A percentile compares a stretch with the other conserved stretches of the same genome.
Conservation (phyloP, 2,888 invertebrate genomes). For the Erannis defoliaria region DNA sequence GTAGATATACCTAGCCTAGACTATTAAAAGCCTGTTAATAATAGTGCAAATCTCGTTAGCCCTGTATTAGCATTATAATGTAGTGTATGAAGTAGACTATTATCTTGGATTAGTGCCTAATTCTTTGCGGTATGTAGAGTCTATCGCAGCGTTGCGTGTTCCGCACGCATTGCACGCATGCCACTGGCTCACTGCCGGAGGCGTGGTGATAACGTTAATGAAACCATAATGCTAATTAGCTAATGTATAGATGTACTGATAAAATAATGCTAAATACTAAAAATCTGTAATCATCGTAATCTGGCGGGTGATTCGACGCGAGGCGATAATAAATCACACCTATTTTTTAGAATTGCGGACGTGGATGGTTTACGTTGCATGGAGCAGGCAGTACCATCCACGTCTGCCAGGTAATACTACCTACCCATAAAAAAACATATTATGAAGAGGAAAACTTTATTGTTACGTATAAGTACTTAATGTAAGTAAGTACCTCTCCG, state of each 20-base stretch:
- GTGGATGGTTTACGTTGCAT: too few species aligned
- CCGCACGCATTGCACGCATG: conserved; percentile 4
- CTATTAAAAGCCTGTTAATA: too few species aligned
- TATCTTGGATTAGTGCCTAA: conserved; percentile 6
- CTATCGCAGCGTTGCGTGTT: not conserved
- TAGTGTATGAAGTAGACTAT: not conserved
- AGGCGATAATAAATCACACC: conserved; percentile 2
- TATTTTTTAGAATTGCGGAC: not conserved
- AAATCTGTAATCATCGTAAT: conserved; percentile 10
- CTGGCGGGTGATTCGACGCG: not conserved
- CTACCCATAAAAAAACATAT: too few species aligned
- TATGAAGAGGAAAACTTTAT: too few species aligned
- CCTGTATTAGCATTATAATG: not conserved
- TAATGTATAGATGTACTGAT: conserved; percentile 12
- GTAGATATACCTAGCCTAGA: too few species aligned
- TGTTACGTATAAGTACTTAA: too few species aligned
- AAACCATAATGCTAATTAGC: not conserved
- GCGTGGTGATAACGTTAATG: conserved; percentile 17
- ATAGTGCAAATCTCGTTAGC: too few species aligned
- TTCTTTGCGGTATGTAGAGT: not conserved
- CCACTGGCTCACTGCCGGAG: conserved; percentile 6
- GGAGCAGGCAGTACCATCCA: not conserved
- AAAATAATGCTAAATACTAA: not conserved
- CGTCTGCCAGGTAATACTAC: not conserved
- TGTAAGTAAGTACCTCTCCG: too few species aligned